These are phyloP conservation scores for Dendroctonus ponderosae DNA, from an alignment of 1,140 invertebrate species.

Conservation along the genomic window DNA sequence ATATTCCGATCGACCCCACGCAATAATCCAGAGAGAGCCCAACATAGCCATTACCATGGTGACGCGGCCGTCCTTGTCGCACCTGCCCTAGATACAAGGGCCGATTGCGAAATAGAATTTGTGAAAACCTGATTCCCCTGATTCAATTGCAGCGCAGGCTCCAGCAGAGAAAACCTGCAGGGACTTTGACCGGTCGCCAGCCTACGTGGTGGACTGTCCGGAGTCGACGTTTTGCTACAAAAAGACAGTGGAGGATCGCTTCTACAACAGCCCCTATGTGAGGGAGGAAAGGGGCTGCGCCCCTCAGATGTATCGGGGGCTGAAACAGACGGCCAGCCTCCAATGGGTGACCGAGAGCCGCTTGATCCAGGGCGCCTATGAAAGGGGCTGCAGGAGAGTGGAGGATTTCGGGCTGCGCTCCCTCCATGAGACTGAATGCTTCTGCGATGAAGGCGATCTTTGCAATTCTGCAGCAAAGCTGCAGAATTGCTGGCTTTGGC, in stretches of 20 bases:
- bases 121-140: no score
- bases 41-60: no score
- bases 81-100: no score
- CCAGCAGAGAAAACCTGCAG: conserved; percentile 10
- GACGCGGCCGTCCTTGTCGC: no score
- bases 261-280: conserved; percentile 6
- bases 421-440: conserved; percentile 16
- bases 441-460: conserved; percentile 15
- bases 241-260: conserved; percentile 5
- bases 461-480: conserved; percentile 14
- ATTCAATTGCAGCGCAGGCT: no score
- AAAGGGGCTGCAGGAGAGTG: conserved; percentile 10
- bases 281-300: conserved; percentile 24
- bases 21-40: no score
- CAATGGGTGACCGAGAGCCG: conserved; percentile 4
- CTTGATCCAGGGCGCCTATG: conserved; percentile 17
- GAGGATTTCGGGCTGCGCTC: conserved; percentile 9
- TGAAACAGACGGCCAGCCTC: conserved; percentile 5
- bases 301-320: conserved; percentile 17
- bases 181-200: conserved; percentile 14
- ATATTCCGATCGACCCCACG: no score
- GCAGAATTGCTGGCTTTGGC: no score
- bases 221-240: conserved; percentile 27
- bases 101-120: no score
- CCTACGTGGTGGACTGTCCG: conserved; percentile 21